Conservation (phyloP, 2,888 invertebrate species). For the Aphelenchoides bicaudatus region DNA sequence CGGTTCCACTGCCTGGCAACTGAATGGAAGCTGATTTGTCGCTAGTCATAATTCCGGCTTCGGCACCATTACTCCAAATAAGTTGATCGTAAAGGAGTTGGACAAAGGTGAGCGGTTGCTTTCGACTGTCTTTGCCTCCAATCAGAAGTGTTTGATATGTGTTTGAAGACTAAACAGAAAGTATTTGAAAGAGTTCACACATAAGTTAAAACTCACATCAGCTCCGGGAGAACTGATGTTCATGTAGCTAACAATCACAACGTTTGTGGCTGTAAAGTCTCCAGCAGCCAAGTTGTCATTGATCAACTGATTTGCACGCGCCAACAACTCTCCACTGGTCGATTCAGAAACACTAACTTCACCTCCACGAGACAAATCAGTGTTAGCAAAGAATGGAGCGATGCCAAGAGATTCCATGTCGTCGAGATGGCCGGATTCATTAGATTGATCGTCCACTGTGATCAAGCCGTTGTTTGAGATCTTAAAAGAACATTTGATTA, state of each 20-base stretch:
- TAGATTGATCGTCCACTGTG: slow-evolving; percentile 37
- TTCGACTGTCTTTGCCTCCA: slow-evolving; percentile 42
- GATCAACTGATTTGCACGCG: slow-evolving; percentile 39
- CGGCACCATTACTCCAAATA: slow-evolving; percentile 53
- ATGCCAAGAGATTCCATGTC: slow-evolving; percentile 47
- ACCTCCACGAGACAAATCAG: slow-evolving; percentile 47
- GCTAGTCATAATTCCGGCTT: slow-evolving; percentile 55
- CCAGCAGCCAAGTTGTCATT: slow-evolving; percentile 37
- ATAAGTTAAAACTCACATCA: slow-evolving; percentile 1
- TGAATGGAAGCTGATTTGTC: slow-evolving; percentile 47
- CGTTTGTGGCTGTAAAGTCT: slow-evolving; percentile 48
- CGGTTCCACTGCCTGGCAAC: slow-evolving; percentile 58
- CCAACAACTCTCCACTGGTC: slow-evolving; percentile 39
- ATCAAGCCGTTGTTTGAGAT: slow-evolving; percentile 55
- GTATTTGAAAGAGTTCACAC: background rate
- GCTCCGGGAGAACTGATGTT: slow-evolving; percentile 27
- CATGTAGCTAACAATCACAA: slow-evolving; percentile 44
- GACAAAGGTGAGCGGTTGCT: slow-evolving; percentile 46
- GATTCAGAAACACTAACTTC: slow-evolving; percentile 41
- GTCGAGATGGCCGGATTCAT: slow-evolving; percentile 35
- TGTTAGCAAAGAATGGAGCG: slow-evolving; percentile 57
- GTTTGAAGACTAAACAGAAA: slow-evolving; percentile 40
- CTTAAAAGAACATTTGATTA: slow-evolving; percentile 32
- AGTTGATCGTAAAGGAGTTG: slow-evolving; percentile 54
- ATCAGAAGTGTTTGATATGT: slow-evolving; percentile 56